Percentiles rank a stretch among this genome's conserved stretches.
These are phyloP conservation scores for Enteromius radiatus DNA, from an alignment of 2,797 vertebrate species.

Conservation along the genomic window DNA sequence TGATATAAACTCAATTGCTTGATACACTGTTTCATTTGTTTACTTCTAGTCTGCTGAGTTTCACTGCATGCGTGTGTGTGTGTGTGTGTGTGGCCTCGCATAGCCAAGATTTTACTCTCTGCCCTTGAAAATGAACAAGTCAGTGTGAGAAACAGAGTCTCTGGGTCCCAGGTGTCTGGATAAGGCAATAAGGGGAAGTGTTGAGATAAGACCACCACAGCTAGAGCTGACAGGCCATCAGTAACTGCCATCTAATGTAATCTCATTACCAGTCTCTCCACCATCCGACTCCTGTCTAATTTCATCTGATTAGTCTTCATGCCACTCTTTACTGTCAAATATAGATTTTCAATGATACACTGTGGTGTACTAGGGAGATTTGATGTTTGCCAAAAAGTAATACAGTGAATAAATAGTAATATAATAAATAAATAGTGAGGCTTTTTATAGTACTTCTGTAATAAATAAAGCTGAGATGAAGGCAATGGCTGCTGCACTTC, in stretches of 20 bases:
- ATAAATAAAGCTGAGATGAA: neutral
- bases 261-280: constrained; percentile 49
- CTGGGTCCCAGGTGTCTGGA: constrained; percentile 38
- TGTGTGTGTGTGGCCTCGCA: neutral
- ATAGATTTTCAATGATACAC: constrained; percentile 25
- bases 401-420: no score
- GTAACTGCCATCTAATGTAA: constrained; percentile 54
- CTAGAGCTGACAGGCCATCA: constrained; percentile 54
- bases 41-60: constrained; percentile 33
- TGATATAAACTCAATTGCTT: constrained; percentile 34
- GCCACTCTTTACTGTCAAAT: constrained; percentile 50
- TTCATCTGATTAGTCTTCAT: constrained; percentile 49
- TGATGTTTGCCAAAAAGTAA: constrained; percentile 2
- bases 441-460: neutral
- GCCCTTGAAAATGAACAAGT: constrained; percentile 30
- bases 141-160: constrained; percentile 15
- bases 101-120: constrained; percentile 15
- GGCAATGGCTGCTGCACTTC: neutral
- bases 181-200: constrained; percentile 42
- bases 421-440: neutral
- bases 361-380: neutral
- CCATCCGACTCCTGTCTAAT: constrained; percentile 45
- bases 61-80: neutral
- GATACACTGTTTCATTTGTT: constrained; percentile 4
- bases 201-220: constrained; percentile 38